Evolutionary conservation across 1,140 invertebrate species (phyloP), one percentile per base, ranked within the genome.

Genomic region (Pogonomyrmex barbatus): DNA sequence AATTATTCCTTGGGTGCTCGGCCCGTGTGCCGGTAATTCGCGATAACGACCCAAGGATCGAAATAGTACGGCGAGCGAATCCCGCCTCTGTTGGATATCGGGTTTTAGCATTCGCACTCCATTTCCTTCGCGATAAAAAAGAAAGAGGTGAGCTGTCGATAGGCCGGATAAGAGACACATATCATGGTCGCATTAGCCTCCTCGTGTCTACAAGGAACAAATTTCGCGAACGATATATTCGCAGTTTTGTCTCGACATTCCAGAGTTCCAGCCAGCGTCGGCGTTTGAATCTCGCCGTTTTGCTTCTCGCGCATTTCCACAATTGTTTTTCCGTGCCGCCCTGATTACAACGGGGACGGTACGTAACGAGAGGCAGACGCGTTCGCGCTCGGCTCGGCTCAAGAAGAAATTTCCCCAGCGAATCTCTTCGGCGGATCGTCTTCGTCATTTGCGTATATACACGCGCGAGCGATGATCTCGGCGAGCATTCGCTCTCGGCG

Each of bases 401-500:
- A 36, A 54, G 47, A 24, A 24, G 47, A 14, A 42, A 4, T 33
- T 54, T 39, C 24, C 62, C 42, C 56, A n/a, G 9, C 0, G 39
- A 6, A 47, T 14, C 52, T 75, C 36, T 39, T 30, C 56, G 17
- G 24, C 42, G 36, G 2, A 68, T 42, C 47, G 47, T 54, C 63
- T 12, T 24, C 75, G 45, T 2, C n/a, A 12, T 12, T 60, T 68
- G 30, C 62, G 62, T 85, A 30, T 85, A 30, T 42, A 68, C 47
- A 70, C 47, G 47, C 62, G 30, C 62, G 77, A 68, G 47, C 77
- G 63, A 70, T 81, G 77, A 81, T 81, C 77, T 81, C 77, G 47
- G 47, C 42, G 24, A 24, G 63, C 47, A 70, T 68, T 79, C 47
- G 62, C 62, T 79, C 47, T 36, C 24, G 30, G 67, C 12, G 50